These are phyloP conservation scores for Micoletzkya japonica DNA, from an alignment of 2,888 invertebrate species.

Conservation along the genomic window DNA sequence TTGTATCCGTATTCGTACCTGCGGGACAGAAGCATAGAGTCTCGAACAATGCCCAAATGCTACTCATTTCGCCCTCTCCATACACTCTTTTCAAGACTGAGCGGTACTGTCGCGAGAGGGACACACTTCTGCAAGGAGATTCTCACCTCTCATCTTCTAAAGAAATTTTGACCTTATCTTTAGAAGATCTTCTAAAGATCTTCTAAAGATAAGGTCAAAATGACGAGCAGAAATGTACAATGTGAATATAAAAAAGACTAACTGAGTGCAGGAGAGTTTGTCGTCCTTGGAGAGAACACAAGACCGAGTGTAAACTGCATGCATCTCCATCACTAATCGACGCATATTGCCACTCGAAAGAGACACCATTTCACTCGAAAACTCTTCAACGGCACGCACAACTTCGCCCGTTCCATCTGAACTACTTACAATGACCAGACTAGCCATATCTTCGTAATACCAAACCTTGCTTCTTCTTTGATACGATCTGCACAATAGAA, in stretches of 20 bases:
- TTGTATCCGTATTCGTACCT: slow-evolving; percentile 21
- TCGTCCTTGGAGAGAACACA: background rate
- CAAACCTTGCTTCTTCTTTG: background rate
- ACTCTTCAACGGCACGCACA: no score
- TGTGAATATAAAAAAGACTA: background rate
- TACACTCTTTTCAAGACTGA: slow-evolving; percentile 15
- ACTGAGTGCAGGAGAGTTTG: slow-evolving; percentile 17
- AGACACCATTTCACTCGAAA: no score
- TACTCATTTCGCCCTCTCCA: slow-evolving; percentile 8
- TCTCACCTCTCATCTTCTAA: background rate
- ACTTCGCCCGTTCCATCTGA: no score
- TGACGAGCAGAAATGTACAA: background rate
- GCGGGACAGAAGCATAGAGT: slow-evolving; percentile 29
- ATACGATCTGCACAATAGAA: background rate
- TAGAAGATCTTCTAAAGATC: background rate
- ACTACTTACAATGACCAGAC: no score
- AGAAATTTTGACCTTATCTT: background rate
- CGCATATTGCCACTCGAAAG: no score
- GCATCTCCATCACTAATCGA: slow-evolving; percentile 21
- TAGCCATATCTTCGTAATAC: no score
- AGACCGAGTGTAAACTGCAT: slow-evolving; percentile 13
- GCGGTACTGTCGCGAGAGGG: slow-evolving; percentile 28
- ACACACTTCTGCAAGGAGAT: slow-evolving; percentile 5
- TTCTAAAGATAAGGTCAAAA: background rate
- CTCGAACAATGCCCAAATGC: slow-evolving; percentile 32